Evolutionary conservation across 1,140 invertebrate genomes (phyloP).

Genomic region (Asbolus verrucosus): DNA sequence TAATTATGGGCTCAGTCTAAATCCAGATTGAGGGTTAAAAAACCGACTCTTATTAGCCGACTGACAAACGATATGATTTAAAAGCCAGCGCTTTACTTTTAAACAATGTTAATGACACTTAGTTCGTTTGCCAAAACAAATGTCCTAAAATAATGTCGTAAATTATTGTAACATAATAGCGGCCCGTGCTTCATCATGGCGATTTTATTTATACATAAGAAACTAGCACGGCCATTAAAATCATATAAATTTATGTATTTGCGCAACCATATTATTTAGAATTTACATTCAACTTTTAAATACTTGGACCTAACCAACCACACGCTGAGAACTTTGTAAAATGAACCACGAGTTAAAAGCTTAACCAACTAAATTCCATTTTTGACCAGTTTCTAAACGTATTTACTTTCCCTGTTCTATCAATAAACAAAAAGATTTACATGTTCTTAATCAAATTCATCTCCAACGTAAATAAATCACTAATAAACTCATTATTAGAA

Average conservation of each 20-base stretch:
- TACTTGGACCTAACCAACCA: background rate
- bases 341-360: too few relatives aligned
- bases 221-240: constrained; percentile 32
- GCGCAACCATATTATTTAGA: constrained; percentile 19
- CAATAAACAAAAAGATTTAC: too few relatives aligned
- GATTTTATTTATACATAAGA: constrained; percentile 34
- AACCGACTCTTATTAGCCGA: constrained; percentile 22
- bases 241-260: constrained; percentile 38
- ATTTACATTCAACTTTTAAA: constrained; percentile 5
- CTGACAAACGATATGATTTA: constrained; percentile 39
- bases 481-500: too few relatives aligned
- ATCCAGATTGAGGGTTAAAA: background rate
- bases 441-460: too few relatives aligned
- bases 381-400: too few relatives aligned
- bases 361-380: too few relatives aligned
- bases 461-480: too few relatives aligned
- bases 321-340: too few relatives aligned
- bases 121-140: constrained; percentile 28
- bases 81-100: constrained; percentile 30
- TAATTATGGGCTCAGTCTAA: constrained; percentile 15
- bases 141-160: constrained; percentile 37
- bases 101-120: constrained; percentile 38
- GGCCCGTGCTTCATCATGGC: constrained; percentile 26
- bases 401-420: too few relatives aligned
- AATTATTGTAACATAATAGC: constrained; percentile 39